Evolutionary conservation across 2,797 vertebrate species (phyloP).

Genomic region (Cuculus canorus): DNA sequence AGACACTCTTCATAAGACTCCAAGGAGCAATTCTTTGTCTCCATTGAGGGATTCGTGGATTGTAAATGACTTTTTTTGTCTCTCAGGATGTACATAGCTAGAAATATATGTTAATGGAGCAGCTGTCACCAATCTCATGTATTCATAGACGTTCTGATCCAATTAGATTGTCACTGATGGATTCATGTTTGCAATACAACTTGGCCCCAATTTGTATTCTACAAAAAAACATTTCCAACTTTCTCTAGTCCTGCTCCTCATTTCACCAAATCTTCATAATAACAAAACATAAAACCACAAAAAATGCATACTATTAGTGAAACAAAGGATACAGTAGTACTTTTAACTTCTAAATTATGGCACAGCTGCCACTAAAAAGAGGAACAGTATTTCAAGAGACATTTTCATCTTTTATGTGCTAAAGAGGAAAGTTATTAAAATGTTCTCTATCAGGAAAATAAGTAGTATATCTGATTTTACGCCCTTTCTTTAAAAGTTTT

Average conservation of each 20-base stretch:
- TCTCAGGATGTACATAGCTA: background rate
- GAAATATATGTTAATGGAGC: background rate
- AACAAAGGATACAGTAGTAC: background rate
- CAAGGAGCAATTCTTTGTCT: background rate
- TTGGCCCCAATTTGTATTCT: background rate
- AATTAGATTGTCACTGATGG: background rate
- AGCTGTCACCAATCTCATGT: background rate
- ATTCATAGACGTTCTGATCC: slow-evolving; percentile 4
- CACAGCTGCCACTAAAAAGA: background rate
- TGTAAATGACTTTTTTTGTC: background rate
- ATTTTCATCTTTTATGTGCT: background rate
- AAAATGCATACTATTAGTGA: background rate
- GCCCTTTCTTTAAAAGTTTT: background rate
- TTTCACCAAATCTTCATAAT: background rate
- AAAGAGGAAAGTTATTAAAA: background rate
- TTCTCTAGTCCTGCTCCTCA: background rate
- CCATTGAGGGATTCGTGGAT: background rate
- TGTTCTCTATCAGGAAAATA: background rate
- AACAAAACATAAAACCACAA: background rate
- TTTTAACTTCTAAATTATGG: background rate
- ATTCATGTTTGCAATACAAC: background rate
- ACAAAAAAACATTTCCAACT: background rate
- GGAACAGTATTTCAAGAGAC: background rate
- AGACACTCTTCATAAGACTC: too few species aligned
- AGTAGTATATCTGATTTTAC: background rate